Base-by-base conservation (phyloP, 2,888 invertebrate genomes). In the Plagiodera versicolora region DNA sequence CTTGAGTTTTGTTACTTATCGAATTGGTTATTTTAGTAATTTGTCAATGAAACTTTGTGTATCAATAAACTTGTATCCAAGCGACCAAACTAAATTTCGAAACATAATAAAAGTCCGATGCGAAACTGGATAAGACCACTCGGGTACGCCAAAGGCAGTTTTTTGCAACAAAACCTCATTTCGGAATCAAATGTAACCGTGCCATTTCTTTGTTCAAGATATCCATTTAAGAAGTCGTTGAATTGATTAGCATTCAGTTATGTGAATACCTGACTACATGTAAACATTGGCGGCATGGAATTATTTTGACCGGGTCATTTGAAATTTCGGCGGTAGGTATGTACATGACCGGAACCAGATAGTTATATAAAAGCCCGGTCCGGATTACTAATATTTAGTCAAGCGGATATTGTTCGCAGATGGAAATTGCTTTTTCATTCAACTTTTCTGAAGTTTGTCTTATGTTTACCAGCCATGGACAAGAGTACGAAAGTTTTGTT, bases 161-260 rank as follows among this genome's bases (percentile, higher is more conserved):
- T 39, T 39, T 39, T 39, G 39, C 39, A 39, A 39, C 11, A 39
- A 39, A 39, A 39, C 39, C 20, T 11, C 24, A 47, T 53, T 55
- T 64, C 45, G 61, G n/a, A 45, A 59, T 58, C 35, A 63, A 61
- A 63, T 58, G 28, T 18, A 51, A 18, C 14, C 17, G 1, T 28
- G 8, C 4, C 52, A 24, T 39, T 16, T 44, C 53, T 53, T 53
- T 53, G 53, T 53, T 45, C 53, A 28, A 53, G n/a, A 53, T 17
- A 24, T 45, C 44, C 53, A 44, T 51, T 51, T 53, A 53, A 53
- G 45, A 44, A 53, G 20, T 52, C 19, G 53, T 24, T 24, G 24
- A 44, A 44, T 53, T 44, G 53, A 44, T 24, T 45, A 17, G 17
- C 44, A 6, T 53, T 53, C 24, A 53, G 53, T 53, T 17, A 53